phyloP scores from a whole-genome alignment of 2,797 vertebrate genomes.

The Galaxias olidus region DNA sequence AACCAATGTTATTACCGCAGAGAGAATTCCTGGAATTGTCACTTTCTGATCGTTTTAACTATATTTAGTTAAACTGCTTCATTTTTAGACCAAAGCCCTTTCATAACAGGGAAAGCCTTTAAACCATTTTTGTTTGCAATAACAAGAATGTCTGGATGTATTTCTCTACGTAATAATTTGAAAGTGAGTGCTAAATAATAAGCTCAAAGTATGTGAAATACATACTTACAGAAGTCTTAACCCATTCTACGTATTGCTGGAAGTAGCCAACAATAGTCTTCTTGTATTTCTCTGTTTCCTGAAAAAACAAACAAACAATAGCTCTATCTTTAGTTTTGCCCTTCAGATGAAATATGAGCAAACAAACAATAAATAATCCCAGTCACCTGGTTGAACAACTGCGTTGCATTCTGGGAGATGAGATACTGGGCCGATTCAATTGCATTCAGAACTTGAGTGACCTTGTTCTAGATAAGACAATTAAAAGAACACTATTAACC shows the following conservation, averaged over 20 bases:
- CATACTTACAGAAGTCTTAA: slow-evolving; percentile 85
- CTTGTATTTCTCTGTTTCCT: slow-evolving; percentile 86
- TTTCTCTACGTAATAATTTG: too few relatives aligned
- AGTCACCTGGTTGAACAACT: slow-evolving; percentile 79
- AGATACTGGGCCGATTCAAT: slow-evolving; percentile 84
- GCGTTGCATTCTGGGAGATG: slow-evolving; percentile 81
- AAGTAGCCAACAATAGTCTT: slow-evolving; percentile 85
- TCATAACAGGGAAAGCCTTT: background rate
- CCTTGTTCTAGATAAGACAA: slow-evolving; percentile 75
- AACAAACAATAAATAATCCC: background rate
- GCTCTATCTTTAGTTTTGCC: background rate
- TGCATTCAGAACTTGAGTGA: slow-evolving; percentile 71
- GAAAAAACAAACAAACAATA: slow-evolving; percentile 20
- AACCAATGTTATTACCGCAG: background rate
- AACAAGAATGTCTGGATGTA: background rate
- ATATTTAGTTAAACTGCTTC: background rate
- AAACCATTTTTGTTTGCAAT: background rate
- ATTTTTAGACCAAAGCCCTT: background rate
- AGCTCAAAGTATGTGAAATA: background rate
- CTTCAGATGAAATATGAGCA: background rate
- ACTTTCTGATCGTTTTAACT: background rate
- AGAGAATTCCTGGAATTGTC: background rate
- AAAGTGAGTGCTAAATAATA: background rate
- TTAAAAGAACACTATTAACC: background rate
- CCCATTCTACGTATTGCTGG: slow-evolving; percentile 86